Evolutionary conservation across 1,140 invertebrate genomes (phyloP).

Genomic region (Neodiprion lecontei): DNA sequence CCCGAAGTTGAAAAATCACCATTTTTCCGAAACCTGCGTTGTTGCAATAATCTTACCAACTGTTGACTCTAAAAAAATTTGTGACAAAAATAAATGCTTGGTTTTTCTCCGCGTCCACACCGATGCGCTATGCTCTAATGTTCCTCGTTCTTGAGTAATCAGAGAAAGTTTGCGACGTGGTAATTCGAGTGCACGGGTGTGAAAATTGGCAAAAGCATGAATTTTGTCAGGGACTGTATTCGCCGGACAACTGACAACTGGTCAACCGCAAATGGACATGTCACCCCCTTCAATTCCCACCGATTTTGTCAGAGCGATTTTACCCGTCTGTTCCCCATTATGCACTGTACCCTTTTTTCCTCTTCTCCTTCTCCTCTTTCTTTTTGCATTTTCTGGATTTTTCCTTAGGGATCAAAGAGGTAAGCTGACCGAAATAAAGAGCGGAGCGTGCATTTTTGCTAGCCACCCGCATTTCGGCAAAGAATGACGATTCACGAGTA

Average conservation of each 20-base stretch:
- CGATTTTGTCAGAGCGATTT: slow-evolving; percentile 42
- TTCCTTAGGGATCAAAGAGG: slow-evolving; percentile 46
- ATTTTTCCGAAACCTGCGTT: too few relatives aligned
- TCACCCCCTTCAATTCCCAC: slow-evolving; percentile 55
- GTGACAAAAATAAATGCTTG: not conserved
- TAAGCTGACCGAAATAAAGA: slow-evolving; percentile 31
- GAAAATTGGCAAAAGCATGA: not conserved
- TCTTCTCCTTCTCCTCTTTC: slow-evolving; percentile 41
- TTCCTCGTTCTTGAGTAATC: not conserved
- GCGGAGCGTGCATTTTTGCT: slow-evolving; percentile 36
- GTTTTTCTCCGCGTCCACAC: too few relatives aligned
- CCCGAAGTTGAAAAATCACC: too few relatives aligned
- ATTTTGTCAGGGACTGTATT: not conserved
- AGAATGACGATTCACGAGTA: not conserved
- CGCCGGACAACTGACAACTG: slow-evolving; percentile 37
- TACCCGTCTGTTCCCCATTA: slow-evolving; percentile 25
- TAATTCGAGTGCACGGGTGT: too few relatives aligned
- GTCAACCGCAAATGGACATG: slow-evolving; percentile 63
- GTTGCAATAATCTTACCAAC: not conserved
- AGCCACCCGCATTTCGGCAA: slow-evolving; percentile 43
- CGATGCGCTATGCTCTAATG: not conserved
- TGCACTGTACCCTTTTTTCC: slow-evolving; percentile 11
- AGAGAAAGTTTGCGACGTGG: not conserved
- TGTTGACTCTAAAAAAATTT: not conserved
- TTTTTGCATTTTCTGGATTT: slow-evolving; percentile 51